Evolutionary conservation across 2,113 vertebrate species (phyloP), one percentile per base, ranked within the genome.

Genomic region (Gallinago jamesoni): DNA sequence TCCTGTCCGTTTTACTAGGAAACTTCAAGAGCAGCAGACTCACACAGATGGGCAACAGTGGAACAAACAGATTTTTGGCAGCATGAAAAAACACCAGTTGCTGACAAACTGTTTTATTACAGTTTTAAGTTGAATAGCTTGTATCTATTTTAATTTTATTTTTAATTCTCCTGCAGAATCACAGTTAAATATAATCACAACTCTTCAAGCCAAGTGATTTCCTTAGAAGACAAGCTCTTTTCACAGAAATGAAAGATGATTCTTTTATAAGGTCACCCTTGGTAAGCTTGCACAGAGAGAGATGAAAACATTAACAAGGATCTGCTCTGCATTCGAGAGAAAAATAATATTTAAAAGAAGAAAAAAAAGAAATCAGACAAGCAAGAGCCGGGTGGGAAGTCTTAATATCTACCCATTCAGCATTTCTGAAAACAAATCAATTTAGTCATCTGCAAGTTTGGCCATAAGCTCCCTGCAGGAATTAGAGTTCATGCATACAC

Each of bases 371-470:
- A 43, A 50, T 25, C 50, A 78, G 62, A n/a, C 62, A 87, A 73
- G 62, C 35, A 64, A 69, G 24, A 89, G 31, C 63, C 89, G 75
- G 85, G 82, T 72, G 47, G 60, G 47, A 96, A 97, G 81, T 69
- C 85, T 69, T 85, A 63, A 52, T 92, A 69, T 73, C 87, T 91
- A 78, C 73, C 77, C 56, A 72, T 81, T 90, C 89, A 96, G 80
- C 53, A 78, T 56, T 96, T 89, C 57, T 80, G 81, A 86, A 94
- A 92, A 95, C 82, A 96, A 94, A 97, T 94, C 67, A 23, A 59
- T 97, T 93, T 69, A 75, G 66, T 93, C 73, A 95, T 78, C 87
- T 53, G 72, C 81, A 94, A 87, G 83, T 33, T 73, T 48, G 59
- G 55, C 80, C 91, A 92, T 56, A 73, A 96, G 67, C 52, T 96